A percentile compares a stretch with the other conserved stretches of the same genome.
Conservation (phyloP, 2,888 invertebrate genomes). For the Metopia argyrocephala region DNA sequence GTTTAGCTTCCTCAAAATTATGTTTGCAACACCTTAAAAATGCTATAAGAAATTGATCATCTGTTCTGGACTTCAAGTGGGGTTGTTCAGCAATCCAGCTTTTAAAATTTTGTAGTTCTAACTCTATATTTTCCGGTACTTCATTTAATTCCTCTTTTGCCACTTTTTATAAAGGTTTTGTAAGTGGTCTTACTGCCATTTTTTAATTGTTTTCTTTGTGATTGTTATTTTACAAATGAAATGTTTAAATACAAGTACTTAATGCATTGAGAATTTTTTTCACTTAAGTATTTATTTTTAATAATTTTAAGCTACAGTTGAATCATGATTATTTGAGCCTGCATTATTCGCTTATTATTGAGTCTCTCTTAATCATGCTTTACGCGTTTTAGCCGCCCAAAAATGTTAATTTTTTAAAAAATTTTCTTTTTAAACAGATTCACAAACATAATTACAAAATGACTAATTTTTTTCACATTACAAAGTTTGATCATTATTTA, state of each 20-base stretch:
- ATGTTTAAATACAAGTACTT: background rate
- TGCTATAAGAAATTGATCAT: conserved; percentile 78
- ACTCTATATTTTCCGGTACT: conserved; percentile 70
- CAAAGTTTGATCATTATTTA: too few relatives aligned
- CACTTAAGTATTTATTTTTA: background rate
- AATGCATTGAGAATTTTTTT: background rate
- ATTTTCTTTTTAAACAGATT: too few relatives aligned
- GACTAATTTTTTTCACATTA: too few relatives aligned
- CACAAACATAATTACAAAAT: too few relatives aligned
- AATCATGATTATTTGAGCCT: too few relatives aligned
- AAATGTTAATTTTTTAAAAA: too few relatives aligned
- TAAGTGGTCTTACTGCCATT: conserved; percentile 54
- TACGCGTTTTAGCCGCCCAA: too few relatives aligned
- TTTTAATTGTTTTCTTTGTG: background rate
- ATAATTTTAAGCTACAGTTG: too few relatives aligned
- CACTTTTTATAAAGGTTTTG: conserved; percentile 67
- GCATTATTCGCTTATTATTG: too few relatives aligned
- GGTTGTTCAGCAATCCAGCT: conserved; percentile 79
- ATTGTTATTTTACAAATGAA: conserved; percentile 4
- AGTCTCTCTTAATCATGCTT: too few relatives aligned
- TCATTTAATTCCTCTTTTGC: conserved; percentile 79
- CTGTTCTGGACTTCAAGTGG: conserved; percentile 73
- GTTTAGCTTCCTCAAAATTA: conserved; percentile 79
- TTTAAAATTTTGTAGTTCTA: conserved; percentile 74
- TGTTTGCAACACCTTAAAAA: conserved; percentile 80